A percentile compares a stretch with the other conserved stretches of the same genome.
These are phyloP conservation scores for Trisateles emortualis DNA, from an alignment of 2,888 invertebrate species.

Conservation along the genomic window DNA sequence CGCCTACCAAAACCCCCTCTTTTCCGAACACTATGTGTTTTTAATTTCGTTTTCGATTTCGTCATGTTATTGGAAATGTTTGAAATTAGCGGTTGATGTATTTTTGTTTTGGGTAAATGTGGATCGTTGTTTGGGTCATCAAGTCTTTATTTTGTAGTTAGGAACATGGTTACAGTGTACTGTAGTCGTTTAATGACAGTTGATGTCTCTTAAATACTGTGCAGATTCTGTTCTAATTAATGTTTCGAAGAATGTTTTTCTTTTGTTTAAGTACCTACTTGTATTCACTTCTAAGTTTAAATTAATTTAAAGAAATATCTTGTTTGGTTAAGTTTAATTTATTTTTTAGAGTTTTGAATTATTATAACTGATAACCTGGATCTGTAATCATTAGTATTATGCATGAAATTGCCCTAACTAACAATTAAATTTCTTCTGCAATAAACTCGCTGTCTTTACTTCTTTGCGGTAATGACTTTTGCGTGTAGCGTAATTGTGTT, in stretches of 20 bases:
- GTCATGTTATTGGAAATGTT: slow-evolving; percentile 46
- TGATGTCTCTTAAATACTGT: background rate
- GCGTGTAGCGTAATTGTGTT: too few species aligned
- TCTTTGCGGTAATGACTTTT: too few species aligned
- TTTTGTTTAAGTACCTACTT: too few species aligned
- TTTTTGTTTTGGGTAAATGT: slow-evolving; percentile 28
- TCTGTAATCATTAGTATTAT: too few species aligned
- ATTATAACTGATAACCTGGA: too few species aligned
- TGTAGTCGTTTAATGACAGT: background rate
- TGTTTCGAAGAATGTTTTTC: slow-evolving; percentile 6
- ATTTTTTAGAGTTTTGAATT: too few species aligned
- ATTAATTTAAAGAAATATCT: too few species aligned
- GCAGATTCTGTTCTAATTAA: background rate
- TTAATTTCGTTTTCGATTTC: slow-evolving; percentile 62
- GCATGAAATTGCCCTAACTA: too few species aligned
- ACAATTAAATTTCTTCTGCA: too few species aligned
- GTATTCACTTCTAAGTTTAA: too few species aligned
- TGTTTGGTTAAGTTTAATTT: too few species aligned
- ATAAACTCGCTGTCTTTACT: too few species aligned
- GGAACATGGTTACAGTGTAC: background rate
- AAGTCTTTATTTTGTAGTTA: slow-evolving; percentile 16
- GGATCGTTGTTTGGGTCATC: slow-evolving; percentile 25
- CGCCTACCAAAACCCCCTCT: slow-evolving; percentile 23
- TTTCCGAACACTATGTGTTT: slow-evolving; percentile 55
- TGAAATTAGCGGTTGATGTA: slow-evolving; percentile 37